Conservation (phyloP, 1,140 invertebrate species). For the Drosophila lini region DNA sequence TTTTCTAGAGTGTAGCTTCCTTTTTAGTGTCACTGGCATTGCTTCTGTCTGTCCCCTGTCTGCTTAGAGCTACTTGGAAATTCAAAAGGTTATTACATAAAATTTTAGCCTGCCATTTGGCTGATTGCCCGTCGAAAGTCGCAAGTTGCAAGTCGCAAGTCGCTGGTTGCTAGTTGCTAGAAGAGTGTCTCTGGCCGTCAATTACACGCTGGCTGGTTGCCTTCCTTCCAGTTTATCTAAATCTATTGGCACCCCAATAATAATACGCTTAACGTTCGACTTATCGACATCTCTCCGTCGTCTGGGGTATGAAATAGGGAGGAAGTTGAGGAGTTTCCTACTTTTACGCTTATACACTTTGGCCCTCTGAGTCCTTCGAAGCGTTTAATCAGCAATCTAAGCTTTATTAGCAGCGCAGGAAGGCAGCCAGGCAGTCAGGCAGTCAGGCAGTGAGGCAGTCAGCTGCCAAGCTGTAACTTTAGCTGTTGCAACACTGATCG, state of each 20-base stretch:
- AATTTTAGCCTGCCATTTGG: slow-evolving; percentile 81
- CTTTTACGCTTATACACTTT: slow-evolving; percentile 32
- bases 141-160: slow-evolving; percentile 1
- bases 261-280: slow-evolving; percentile 74
- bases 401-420: slow-evolving; percentile 76
- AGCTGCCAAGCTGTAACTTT: slow-evolving; percentile 60
- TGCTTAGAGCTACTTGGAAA: slow-evolving; percentile 70
- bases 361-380: slow-evolving; percentile 33
- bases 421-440: background rate
- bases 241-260: slow-evolving; percentile 78
- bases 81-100: slow-evolving; percentile 83
- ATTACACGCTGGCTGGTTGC: slow-evolving; percentile 36
- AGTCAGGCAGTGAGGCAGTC: slow-evolving; percentile 25
- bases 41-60: slow-evolving; percentile 33
- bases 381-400: slow-evolving; percentile 81
- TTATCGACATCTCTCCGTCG: slow-evolving; percentile 66
- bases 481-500: slow-evolving; percentile 67
- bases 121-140: slow-evolving; percentile 73
- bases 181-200: slow-evolving; percentile 25
- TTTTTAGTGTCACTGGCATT: slow-evolving; percentile 59
- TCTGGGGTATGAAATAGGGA: too few species aligned
- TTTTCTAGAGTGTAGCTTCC: slow-evolving; percentile 17
- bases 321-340: slow-evolving; percentile 25
- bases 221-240: slow-evolving; percentile 67
- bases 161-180: slow-evolving; percentile 12